Percentiles rank a stretch among this genome's conserved stretches.
Evolutionary conservation across 1,140 invertebrate species (phyloP).

Genomic region (Plectus sambesii): DNA sequence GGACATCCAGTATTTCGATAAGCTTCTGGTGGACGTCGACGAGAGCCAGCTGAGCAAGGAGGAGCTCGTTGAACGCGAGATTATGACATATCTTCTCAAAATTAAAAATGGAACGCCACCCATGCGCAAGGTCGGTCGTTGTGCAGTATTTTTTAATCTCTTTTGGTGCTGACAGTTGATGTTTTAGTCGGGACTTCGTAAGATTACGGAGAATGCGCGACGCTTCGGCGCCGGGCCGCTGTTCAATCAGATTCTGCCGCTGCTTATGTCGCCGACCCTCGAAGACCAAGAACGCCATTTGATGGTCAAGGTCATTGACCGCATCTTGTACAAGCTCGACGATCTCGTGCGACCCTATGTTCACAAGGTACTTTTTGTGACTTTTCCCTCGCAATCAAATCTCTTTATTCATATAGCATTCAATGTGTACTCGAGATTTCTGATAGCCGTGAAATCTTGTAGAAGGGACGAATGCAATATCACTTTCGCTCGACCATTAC

Average conservation of each 20-base stretch:
- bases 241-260: constrained; percentile 95
- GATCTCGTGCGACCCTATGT: constrained; percentile 97
- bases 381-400: background rate
- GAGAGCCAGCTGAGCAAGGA: constrained; percentile 87
- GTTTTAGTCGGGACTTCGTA: constrained; percentile 64
- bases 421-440: no score
- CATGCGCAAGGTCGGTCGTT: constrained; percentile 70
- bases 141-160: constrained; percentile 5
- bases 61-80: constrained; percentile 94
- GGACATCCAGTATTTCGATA: constrained; percentile 99
- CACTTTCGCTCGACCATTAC: background rate
- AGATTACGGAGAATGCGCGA: constrained; percentile 95
- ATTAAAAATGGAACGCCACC: constrained; percentile 99
- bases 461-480: no score
- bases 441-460: no score
- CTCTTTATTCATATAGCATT: no score
- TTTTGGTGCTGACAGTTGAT: background rate
- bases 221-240: constrained; percentile 95
- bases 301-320: constrained; percentile 97
- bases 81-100: constrained; percentile 94
- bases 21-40: constrained; percentile 89
- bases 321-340: constrained; percentile 95
- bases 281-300: constrained; percentile 99
- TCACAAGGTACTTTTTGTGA: constrained; percentile 63
- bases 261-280: constrained; percentile 96